These are phyloP conservation scores for Sisor rabdophorus DNA, from an alignment of 2,113 vertebrate species.

Conservation along the genomic window DNA sequence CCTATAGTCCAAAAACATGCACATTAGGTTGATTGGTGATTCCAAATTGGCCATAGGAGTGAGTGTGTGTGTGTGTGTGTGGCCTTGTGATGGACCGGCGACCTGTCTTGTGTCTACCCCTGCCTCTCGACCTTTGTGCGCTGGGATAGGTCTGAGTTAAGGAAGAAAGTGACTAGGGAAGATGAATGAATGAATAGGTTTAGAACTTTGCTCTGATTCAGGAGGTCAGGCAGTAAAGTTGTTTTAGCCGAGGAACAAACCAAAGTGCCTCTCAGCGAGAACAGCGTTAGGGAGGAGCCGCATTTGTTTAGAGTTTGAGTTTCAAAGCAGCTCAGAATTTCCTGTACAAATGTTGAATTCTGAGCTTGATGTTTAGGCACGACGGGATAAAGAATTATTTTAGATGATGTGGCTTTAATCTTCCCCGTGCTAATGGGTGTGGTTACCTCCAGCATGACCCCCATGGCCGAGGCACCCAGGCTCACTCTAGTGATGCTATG, in stretches of 20 bases:
- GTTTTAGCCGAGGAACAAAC: background rate
- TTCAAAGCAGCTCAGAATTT: conserved; percentile 15
- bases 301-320: conserved; percentile 5
- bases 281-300: background rate
- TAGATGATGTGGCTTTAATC: background rate
- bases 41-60: too few species aligned
- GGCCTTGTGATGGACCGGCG: too few species aligned
- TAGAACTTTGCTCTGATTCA: background rate
- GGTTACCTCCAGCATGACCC: background rate
- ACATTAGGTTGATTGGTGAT: too few species aligned
- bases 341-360: background rate
- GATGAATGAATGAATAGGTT: too few species aligned
- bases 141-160: too few species aligned
- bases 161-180: too few species aligned
- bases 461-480: background rate
- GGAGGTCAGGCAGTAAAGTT: background rate
- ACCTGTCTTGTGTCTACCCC: too few species aligned
- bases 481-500: background rate
- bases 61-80: too few species aligned
- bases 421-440: background rate
- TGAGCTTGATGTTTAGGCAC: background rate
- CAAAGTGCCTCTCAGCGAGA: background rate
- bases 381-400: background rate
- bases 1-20: too few species aligned
- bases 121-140: too few species aligned